Evolutionary conservation across 1,140 invertebrate genomes (phyloP), one percentile per base, ranked within the genome.

Genomic region (Drosophila pseudoobscura): DNA sequence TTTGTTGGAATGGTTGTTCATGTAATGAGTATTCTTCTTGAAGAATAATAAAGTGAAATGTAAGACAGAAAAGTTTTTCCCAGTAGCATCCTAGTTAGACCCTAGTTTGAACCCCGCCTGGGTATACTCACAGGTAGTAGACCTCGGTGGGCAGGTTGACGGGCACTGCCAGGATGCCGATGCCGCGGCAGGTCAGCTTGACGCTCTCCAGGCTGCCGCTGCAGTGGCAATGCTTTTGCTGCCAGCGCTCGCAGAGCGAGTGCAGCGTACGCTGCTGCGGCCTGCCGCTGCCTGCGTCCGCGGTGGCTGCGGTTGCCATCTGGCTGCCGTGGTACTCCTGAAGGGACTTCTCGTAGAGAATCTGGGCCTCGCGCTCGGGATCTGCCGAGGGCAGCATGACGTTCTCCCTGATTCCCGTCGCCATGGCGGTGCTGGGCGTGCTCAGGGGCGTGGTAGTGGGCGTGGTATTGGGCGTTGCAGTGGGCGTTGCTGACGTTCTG

Each of bases 271-370:
- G 80, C 22, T 78, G 44, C 69, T 70, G 45, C 43, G 44, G 31
- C 3, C 49, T 63, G 41, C 15, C 46, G 45, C 50, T 71, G 41
- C 35, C 15, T 22, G 9, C 15, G 56, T 39, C 31, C 15, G 39
- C 5, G 20, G 49, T 20, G 9, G 56, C 44, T 15, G 41, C 55
- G 31, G 51, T 41, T 22, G 53, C 35, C 6, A 70, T 31, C 57
- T 75, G 65, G 15, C 75, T 73, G 44, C 83, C 90, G 50, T 90
- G 89, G 75, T 91, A 91, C 53, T 91, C 90, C 63, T 78, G 64
- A 24, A 91, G 45, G n/a, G 90, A 83, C 68, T 91, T 90, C 57
- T 91, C 90, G 58, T 91, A 91, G 6, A 91, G 66, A 45, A 85
- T 75, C 73, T 90, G 90, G 6, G 90, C 90, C 58, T 91, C 90